These are phyloP conservation scores for Dendrocincla tyrannina DNA, from an alignment of 2,797 vertebrate genomes.

Conservation along the genomic window DNA sequence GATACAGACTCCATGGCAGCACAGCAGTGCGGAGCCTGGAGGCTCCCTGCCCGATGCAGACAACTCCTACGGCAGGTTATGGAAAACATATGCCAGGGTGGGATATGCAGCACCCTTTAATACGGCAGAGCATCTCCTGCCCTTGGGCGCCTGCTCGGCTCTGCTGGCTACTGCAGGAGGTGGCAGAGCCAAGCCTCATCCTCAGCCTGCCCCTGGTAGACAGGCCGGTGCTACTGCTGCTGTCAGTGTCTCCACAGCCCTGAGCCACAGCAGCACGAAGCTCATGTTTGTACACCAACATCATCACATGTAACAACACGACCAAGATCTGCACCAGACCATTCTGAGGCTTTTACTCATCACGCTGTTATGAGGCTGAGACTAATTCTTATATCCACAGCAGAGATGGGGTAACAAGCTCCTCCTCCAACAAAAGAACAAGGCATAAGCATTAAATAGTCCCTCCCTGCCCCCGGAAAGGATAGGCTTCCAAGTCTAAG, in stretches of 20 bases:
- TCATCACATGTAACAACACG: accelerated
- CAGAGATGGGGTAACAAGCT: not conserved
- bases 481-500: not conserved
- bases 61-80: not conserved
- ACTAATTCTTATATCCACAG: not conserved
- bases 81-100: constrained; percentile 41
- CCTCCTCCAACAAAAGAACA: not conserved
- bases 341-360: accelerated
- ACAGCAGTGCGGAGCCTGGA: not conserved
- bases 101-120: not conserved
- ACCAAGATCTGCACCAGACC: accelerated
- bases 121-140: not conserved
- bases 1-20: not conserved
- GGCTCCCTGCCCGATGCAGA: not conserved
- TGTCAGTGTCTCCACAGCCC: not conserved
- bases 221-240: not conserved
- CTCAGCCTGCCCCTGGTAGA: not conserved
- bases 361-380: not conserved
- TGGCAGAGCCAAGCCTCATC: constrained; percentile 1
- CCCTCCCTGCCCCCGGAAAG: not conserved
- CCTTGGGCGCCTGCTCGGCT: not conserved
- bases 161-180: not conserved
- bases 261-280: accelerated
- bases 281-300: accelerated
- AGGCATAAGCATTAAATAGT: not conserved